phyloP scores from a whole-genome alignment of 2,113 vertebrate species.

The Empidonax traillii region DNA sequence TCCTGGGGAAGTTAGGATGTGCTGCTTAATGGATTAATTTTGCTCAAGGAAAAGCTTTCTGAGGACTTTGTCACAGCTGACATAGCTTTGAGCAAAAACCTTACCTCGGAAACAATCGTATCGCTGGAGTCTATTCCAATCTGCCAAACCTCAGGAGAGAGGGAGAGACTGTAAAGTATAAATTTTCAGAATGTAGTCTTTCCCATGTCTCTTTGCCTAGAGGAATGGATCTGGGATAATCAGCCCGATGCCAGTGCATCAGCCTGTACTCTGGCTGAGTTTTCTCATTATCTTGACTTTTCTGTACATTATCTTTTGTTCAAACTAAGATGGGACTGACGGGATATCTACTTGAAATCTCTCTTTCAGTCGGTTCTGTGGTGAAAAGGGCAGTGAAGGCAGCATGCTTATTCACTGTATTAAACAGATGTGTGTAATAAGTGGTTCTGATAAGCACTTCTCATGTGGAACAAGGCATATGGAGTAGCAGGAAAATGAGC shows the following conservation, averaged over 20 bases:
- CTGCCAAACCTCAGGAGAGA: neutral
- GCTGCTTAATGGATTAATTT: slow-evolving; percentile 43
- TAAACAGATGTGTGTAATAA: slow-evolving; percentile 7
- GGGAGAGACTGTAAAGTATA: neutral
- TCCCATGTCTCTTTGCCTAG: neutral
- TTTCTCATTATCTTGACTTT: slow-evolving; percentile 37
- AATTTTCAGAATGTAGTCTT: neutral
- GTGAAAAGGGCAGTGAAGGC: slow-evolving; percentile 27
- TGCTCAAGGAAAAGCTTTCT: slow-evolving; percentile 17
- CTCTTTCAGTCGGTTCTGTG: slow-evolving; percentile 5
- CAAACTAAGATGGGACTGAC: neutral
- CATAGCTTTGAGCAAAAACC: neutral
- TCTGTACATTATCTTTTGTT: slow-evolving; percentile 12
- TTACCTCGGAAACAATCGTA: neutral
- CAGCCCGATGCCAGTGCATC: neutral
- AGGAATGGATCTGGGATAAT: neutral
- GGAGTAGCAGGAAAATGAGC: slow-evolving; percentile 1
- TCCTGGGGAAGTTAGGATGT: neutral
- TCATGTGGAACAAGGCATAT: neutral
- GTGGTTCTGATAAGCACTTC: slow-evolving; percentile 10
- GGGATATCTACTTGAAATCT: slow-evolving; percentile 23
- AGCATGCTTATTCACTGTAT: slow-evolving; percentile 5
- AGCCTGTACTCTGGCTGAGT: neutral
- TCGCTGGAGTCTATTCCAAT: neutral
- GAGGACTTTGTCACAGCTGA: slow-evolving; percentile 3